Evolutionary conservation across 2,888 invertebrate genomes (phyloP).

Genomic region (Hoplodrina ambigua): DNA sequence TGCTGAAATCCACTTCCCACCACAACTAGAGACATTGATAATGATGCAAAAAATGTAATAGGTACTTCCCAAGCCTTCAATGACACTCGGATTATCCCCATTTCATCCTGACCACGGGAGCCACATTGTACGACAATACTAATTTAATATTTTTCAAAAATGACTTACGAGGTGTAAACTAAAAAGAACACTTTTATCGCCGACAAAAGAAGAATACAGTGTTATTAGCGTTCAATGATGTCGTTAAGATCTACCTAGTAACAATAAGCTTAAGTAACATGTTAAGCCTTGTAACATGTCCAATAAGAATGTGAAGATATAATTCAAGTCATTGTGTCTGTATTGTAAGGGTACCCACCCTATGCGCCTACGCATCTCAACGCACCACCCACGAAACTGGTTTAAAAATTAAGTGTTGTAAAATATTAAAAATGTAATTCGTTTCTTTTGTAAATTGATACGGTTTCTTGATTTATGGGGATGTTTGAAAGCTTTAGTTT

Average conservation of each 20-base stretch:
- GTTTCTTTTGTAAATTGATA: constrained; percentile 18
- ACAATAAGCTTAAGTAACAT: constrained; percentile 71
- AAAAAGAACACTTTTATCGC: constrained; percentile 28
- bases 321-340: constrained; percentile 65
- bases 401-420: constrained; percentile 47
- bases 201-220: constrained; percentile 55
- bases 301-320: constrained; percentile 70
- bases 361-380: constrained; percentile 49
- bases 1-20: background rate
- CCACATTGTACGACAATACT: constrained; percentile 25
- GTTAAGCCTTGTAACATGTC: constrained; percentile 70
- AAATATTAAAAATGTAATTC: constrained; percentile 37
- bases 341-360: constrained; percentile 61
- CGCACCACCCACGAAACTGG: constrained; percentile 64
- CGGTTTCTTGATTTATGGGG: constrained; percentile 26
- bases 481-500: background rate
- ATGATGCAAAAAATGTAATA: background rate
- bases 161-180: constrained; percentile 18
- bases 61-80: background rate
- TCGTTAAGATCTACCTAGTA: constrained; percentile 63
- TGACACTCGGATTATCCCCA: background rate
- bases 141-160: constrained; percentile 41
- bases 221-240: constrained; percentile 68
- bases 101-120: constrained; percentile 13
- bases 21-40: background rate